A percentile compares a stretch with the other conserved stretches of the same genome.
These are phyloP conservation scores for Hemichromis elongatus DNA, from an alignment of 2,113 vertebrate species.

Conservation along the genomic window DNA sequence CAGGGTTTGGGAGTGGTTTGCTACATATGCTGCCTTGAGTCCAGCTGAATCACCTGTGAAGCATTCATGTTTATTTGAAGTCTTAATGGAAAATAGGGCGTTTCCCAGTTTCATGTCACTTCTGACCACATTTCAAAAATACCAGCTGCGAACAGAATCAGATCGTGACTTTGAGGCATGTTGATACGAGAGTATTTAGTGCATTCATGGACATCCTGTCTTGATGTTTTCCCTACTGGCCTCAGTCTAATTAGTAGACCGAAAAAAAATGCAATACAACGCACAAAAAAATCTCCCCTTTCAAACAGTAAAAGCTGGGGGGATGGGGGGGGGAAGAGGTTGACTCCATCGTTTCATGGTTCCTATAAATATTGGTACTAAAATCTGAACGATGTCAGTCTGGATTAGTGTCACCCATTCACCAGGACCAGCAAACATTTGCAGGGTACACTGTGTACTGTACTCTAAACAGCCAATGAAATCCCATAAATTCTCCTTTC, in stretches of 20 bases:
- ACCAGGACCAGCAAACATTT: neutral
- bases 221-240: neutral
- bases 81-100: neutral
- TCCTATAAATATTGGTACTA: neutral
- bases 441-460: slow-evolving; percentile 36
- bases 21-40: neutral
- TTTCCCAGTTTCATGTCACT: neutral
- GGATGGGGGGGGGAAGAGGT: fast-evolving
- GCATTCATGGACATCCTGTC: neutral
- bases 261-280: neutral
- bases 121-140: neutral
- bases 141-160: neutral
- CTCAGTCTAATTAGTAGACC: neutral
- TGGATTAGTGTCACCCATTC: neutral
- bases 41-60: slow-evolving; percentile 23
- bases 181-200: neutral
- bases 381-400: neutral
- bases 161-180: neutral
- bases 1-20: neutral
- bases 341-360: neutral
- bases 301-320: neutral
- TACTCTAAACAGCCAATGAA: slow-evolving; percentile 35
- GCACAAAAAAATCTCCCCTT: too few relatives aligned
- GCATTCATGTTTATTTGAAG: neutral
- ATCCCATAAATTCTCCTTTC: neutral